A percentile compares a stretch with the other conserved stretches of the same genome.
Evolutionary conservation across 2,888 invertebrate genomes (phyloP).

Genomic region (Hyposoter dolosus): DNA sequence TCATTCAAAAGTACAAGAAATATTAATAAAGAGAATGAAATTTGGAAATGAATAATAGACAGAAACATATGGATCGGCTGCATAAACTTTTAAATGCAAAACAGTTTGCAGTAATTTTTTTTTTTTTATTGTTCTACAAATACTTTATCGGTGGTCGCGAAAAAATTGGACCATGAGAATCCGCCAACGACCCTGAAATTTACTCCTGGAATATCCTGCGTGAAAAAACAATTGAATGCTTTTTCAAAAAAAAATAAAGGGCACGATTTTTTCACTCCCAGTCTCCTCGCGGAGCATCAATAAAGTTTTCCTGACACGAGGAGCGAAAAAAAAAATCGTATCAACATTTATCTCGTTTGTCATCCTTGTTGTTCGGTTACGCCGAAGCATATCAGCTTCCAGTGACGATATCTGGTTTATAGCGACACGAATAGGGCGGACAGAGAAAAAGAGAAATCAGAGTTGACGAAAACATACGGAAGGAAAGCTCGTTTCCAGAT

Average conservation of each 20-base stretch:
- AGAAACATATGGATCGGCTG: neutral
- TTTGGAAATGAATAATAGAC: neutral
- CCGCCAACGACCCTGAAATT: neutral
- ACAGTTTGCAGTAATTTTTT: neutral
- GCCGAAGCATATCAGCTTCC: neutral
- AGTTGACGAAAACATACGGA: conserved; percentile 9
- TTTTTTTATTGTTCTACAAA: neutral
- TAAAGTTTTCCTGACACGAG: neutral
- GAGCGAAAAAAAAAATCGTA: neutral
- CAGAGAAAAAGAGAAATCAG: neutral
- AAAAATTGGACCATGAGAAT: neutral
- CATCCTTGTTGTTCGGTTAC: neutral
- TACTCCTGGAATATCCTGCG: neutral
- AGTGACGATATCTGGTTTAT: conserved; percentile 14
- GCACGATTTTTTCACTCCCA: neutral
- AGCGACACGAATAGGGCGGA: neutral
- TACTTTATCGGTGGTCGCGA: no score
- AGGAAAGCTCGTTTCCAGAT: conserved; percentile 16
- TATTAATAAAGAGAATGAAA: neutral
- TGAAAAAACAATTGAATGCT: neutral
- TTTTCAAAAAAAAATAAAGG: neutral
- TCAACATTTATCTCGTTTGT: conserved; percentile 4
- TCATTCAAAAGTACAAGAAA: neutral
- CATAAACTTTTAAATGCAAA: neutral
- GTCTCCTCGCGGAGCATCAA: no score